A percentile compares a stretch with the other conserved stretches of the same genome.
Conservation (phyloP, 2,797 vertebrate genomes). For the Gymnothorax reevesii region DNA sequence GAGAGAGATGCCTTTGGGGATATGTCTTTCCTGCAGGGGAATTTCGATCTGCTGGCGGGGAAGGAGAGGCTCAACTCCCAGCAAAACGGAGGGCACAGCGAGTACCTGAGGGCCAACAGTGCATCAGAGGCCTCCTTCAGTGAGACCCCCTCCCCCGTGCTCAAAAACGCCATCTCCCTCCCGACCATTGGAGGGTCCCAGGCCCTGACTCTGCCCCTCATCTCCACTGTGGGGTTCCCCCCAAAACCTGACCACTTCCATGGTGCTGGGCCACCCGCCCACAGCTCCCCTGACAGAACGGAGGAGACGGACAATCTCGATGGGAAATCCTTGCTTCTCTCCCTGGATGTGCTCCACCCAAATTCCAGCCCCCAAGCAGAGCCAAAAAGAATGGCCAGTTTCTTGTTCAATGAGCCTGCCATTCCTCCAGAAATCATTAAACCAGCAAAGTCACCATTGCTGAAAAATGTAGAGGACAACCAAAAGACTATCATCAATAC, state of each 20-base stretch:
- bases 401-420: constrained; percentile 77
- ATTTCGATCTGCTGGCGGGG: constrained; percentile 91
- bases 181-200: constrained; percentile 93
- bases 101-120: constrained; percentile 91
- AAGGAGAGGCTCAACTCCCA: constrained; percentile 67
- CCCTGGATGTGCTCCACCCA: constrained; percentile 83
- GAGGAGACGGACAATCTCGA: constrained; percentile 82
- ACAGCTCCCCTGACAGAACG: constrained; percentile 68
- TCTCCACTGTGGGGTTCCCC: constrained; percentile 83
- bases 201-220: constrained; percentile 86
- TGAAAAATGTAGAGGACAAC: constrained; percentile 68
- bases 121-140: constrained; percentile 86
- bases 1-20: constrained; percentile 94
- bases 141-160: constrained; percentile 94
- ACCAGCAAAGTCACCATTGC: constrained; percentile 68
- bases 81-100: constrained; percentile 78
- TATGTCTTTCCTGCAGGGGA: constrained; percentile 97
- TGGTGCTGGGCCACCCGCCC: constrained; percentile 56
- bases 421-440: constrained; percentile 55
- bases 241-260: constrained; percentile 79
- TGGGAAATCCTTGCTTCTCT: constrained; percentile 80
- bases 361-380: constrained; percentile 73
- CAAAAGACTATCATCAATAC: constrained; percentile 75
- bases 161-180: constrained; percentile 98
- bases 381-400: constrained; percentile 69